Conservation (phyloP, 2,888 invertebrate species). For the Eristalis tenax region DNA sequence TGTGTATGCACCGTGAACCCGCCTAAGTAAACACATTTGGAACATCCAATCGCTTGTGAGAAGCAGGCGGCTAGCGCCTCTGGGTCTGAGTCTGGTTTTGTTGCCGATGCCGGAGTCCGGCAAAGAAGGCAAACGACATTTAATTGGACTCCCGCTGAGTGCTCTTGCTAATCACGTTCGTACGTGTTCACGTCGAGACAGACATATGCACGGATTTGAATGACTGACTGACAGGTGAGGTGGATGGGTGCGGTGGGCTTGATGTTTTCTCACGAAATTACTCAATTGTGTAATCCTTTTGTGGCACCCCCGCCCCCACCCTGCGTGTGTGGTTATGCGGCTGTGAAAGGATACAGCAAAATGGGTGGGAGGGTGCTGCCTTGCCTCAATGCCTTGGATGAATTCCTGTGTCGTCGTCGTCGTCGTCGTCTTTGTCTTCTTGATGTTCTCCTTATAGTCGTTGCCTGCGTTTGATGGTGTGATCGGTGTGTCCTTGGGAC, state of each 20-base stretch:
- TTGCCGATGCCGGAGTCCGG: neutral
- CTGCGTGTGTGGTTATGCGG: conserved; percentile 2
- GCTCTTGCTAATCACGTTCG: conserved; percentile 32
- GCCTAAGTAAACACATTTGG: conserved; percentile 43
- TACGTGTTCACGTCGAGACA: conserved; percentile 6
- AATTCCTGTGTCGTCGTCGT: no score
- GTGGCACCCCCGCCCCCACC: neutral
- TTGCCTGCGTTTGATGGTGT: no score
- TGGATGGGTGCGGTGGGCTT: neutral
- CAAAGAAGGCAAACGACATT: conserved; percentile 1
- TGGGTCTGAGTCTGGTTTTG: neutral
- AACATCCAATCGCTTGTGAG: neutral
- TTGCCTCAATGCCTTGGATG: no score
- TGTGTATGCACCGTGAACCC: neutral
- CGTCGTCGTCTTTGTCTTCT: no score
- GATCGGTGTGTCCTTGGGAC: no score
- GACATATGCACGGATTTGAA: conserved; percentile 6
- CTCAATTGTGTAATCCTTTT: conserved; percentile 43
- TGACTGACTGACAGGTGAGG: neutral
- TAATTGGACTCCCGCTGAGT: conserved; percentile 61
- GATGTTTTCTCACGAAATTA: conserved; percentile 38
- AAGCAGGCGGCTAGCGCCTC: neutral
- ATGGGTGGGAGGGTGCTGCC: no score
- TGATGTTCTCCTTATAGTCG: no score
- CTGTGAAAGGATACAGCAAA: neutral